Conservation (phyloP, 2,888 invertebrate species). For the Sceliomorpha sp. region DNA sequence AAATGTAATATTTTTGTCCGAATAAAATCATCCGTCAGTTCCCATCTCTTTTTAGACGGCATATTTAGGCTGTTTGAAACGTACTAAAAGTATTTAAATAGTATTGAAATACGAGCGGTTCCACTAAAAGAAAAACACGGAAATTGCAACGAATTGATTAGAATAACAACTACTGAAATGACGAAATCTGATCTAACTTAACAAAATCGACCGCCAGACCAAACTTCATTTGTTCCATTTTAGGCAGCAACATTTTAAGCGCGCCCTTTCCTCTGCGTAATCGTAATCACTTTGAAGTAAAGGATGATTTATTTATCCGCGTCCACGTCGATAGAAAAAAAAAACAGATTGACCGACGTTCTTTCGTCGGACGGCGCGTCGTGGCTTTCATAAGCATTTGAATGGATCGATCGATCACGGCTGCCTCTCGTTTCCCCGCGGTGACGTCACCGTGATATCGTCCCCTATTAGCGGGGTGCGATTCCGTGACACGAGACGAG, state of each 20-base stretch:
- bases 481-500: constrained; percentile 59
- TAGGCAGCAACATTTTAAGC: too few relatives aligned
- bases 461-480: constrained; percentile 75
- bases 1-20: too few relatives aligned
- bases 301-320: constrained; percentile 75
- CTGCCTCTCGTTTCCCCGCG: constrained; percentile 62
- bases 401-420: constrained; percentile 79
- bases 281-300: constrained; percentile 28
- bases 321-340: constrained; percentile 73
- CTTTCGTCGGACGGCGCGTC: constrained; percentile 57
- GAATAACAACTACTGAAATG: too few relatives aligned
- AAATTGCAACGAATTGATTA: neutral
- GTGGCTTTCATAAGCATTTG: constrained; percentile 76
- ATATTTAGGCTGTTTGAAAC: too few relatives aligned
- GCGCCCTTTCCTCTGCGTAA: neutral
- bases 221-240: too few relatives aligned
- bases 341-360: constrained; percentile 73
- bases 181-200: too few relatives aligned
- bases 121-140: too few relatives aligned
- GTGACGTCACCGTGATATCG: constrained; percentile 75
- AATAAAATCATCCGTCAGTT: too few relatives aligned
- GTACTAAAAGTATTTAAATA: too few relatives aligned
- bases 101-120: too few relatives aligned
- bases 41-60: too few relatives aligned
- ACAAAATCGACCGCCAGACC: too few relatives aligned